Evolutionary conservation across 2,797 vertebrate genomes (phyloP).

Genomic region (Iguana delicatissima): DNA sequence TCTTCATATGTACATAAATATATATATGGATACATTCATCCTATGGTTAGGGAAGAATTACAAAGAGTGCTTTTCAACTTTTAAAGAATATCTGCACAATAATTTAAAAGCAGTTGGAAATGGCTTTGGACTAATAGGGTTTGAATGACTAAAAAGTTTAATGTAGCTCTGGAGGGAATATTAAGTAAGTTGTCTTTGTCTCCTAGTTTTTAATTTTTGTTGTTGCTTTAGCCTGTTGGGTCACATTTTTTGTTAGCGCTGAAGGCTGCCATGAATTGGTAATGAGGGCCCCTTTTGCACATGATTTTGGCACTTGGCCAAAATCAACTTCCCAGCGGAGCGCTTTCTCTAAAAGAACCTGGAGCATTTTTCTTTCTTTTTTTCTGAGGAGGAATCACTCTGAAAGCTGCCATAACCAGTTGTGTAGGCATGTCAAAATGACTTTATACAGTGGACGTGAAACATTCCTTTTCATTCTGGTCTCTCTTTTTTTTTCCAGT

Average conservation of each 20-base stretch:
- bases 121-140: slow-evolving; percentile 81
- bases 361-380: slow-evolving; percentile 75
- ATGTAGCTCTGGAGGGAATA: slow-evolving; percentile 84
- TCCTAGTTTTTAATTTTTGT: slow-evolving; percentile 86
- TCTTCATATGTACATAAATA: slow-evolving; percentile 63
- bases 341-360: slow-evolving; percentile 86
- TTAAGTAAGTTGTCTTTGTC: slow-evolving; percentile 86
- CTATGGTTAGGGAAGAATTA: slow-evolving; percentile 69
- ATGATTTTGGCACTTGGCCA: slow-evolving; percentile 85
- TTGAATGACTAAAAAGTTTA: slow-evolving; percentile 84
- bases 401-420: slow-evolving; percentile 83
- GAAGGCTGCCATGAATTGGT: slow-evolving; percentile 89
- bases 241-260: slow-evolving; percentile 86
- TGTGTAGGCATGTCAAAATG: slow-evolving; percentile 83
- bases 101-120: slow-evolving; percentile 78
- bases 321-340: slow-evolving; percentile 88
- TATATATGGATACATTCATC: slow-evolving; percentile 56
- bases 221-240: slow-evolving; percentile 85
- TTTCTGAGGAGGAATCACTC: slow-evolving; percentile 81
- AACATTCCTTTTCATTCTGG: slow-evolving; percentile 51
- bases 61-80: slow-evolving; percentile 75
- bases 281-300: slow-evolving; percentile 85
- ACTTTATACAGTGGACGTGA: slow-evolving; percentile 82
- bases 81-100: slow-evolving; percentile 76
- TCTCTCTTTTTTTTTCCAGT: slow-evolving; percentile 42